Percentiles rank a stretch among this genome's conserved stretches.
phyloP scores from a whole-genome alignment of 64 coral and sea anemone genomes.

The Actinia tenebrosa region DNA sequence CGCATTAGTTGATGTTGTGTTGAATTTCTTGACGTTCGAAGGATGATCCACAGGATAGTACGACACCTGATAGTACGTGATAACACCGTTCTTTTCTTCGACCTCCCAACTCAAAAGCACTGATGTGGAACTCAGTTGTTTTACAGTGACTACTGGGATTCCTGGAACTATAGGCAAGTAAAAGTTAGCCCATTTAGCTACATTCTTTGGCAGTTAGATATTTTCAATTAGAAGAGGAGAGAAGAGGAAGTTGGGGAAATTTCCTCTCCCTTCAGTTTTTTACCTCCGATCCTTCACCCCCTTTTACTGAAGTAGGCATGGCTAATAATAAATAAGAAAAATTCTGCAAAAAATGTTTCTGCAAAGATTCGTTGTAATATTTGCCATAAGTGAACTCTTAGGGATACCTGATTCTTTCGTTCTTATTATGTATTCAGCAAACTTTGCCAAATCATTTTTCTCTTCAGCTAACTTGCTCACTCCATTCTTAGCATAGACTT shows the following conservation, averaged over 20 bases:
- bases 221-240: neutral
- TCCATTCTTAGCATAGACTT: conserved; percentile 44
- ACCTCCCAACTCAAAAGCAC: conserved; percentile 7
- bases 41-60: neutral
- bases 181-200: neutral
- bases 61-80: neutral
- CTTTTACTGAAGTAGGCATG: no score
- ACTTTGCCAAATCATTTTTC: neutral
- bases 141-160: neutral
- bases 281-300: no score
- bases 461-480: conserved; percentile 33
- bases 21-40: neutral
- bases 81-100: conserved; percentile 5
- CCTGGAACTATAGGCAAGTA: conserved; percentile 3
- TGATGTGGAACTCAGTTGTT: neutral
- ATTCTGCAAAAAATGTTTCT: no score
- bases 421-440: neutral
- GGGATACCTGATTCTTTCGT: conserved; percentile 41
- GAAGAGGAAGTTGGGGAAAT: no score
- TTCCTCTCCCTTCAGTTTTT: no score
- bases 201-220: no score
- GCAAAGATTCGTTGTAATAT: no score
- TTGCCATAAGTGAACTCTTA: neutral
- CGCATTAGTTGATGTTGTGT: conserved; percentile 26
- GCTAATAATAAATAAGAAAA: no score